Percentiles rank a stretch among this genome's conserved stretches.
These are phyloP conservation scores for Scrobipalpa atriplicella DNA, from an alignment of 2,888 invertebrate species.

Conservation along the genomic window DNA sequence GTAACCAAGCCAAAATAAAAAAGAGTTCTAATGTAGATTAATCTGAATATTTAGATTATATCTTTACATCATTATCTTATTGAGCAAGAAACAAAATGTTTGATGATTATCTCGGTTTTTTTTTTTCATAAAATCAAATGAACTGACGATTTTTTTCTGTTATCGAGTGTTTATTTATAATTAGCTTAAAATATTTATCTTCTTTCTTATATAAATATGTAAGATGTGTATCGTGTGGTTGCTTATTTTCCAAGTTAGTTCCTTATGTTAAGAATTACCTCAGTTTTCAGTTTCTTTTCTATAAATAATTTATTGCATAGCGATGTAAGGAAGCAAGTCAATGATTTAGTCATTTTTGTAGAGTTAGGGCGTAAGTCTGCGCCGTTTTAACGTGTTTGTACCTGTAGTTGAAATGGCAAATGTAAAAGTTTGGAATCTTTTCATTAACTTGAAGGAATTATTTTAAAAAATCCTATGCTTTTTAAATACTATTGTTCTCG, in stretches of 20 bases:
- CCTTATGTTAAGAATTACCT: constrained; percentile 69
- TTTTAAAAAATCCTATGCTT: no score
- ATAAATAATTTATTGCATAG: constrained; percentile 68
- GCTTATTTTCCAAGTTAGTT: constrained; percentile 39
- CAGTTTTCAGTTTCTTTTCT: constrained; percentile 53
- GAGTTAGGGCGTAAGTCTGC: constrained; percentile 47
- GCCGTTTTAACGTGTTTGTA: constrained; percentile 46
- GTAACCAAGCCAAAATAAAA: constrained; percentile 47
- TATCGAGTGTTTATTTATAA: not conserved
- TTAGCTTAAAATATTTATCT: not conserved
- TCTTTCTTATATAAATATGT: constrained; percentile 1
- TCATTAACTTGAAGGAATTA: not conserved
- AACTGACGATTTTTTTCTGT: not conserved
- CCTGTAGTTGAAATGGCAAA: constrained; percentile 47
- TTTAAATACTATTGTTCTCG: no score
- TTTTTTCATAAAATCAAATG: no score
- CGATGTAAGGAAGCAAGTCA: constrained; percentile 67
- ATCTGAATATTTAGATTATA: constrained; percentile 9
- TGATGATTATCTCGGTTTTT: not conserved
- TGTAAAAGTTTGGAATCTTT: not conserved
- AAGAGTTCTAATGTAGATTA: constrained; percentile 29
- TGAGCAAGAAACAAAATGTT: not conserved
- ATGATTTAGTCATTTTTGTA: constrained; percentile 77
- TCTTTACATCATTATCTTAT: not conserved
- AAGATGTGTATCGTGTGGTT: constrained; percentile 19